Evolutionary conservation across 2,113 vertebrate genomes (phyloP).

Genomic region (Pimephales promelas): DNA sequence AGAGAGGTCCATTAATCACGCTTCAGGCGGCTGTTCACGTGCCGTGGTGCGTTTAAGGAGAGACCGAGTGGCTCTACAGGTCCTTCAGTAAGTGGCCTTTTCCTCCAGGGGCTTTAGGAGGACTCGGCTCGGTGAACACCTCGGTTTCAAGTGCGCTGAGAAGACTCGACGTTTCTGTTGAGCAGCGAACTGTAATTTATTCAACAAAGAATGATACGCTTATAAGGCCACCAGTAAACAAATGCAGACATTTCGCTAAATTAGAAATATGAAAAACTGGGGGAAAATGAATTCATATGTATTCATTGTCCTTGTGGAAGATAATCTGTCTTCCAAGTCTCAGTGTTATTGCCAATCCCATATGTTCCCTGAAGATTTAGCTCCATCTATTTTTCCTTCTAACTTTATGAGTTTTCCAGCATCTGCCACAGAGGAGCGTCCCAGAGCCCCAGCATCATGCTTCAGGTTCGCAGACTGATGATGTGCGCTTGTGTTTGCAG

Average conservation of each 20-base stretch:
- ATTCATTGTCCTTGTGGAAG: constrained; percentile 27
- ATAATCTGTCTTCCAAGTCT: constrained; percentile 27
- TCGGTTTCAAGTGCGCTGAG: constrained; percentile 3
- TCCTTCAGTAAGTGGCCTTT: constrained; percentile 77
- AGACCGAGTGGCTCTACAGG: constrained; percentile 59
- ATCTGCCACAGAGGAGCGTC: background rate
- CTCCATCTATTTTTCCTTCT: constrained; percentile 20
- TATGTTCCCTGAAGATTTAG: constrained; percentile 13
- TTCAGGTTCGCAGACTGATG: background rate
- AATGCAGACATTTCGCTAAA: background rate
- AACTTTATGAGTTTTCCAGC: constrained; percentile 35
- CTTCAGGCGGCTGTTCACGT: constrained; percentile 47
- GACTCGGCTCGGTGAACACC: background rate
- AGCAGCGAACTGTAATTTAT: background rate
- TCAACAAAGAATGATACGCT: background rate
- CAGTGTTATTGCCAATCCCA: constrained; percentile 38
- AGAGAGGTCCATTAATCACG: constrained; percentile 73
- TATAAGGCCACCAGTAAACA: constrained; percentile 3
- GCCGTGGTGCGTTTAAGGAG: constrained; percentile 69
- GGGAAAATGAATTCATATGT: background rate
- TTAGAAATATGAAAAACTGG: background rate
- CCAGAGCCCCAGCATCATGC: background rate
- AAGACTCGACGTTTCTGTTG: background rate
- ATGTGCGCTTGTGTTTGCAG: background rate
- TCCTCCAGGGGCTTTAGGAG: constrained; percentile 61